Conservation (phyloP, 2,797 vertebrate species). For the Pristis pectinata region DNA sequence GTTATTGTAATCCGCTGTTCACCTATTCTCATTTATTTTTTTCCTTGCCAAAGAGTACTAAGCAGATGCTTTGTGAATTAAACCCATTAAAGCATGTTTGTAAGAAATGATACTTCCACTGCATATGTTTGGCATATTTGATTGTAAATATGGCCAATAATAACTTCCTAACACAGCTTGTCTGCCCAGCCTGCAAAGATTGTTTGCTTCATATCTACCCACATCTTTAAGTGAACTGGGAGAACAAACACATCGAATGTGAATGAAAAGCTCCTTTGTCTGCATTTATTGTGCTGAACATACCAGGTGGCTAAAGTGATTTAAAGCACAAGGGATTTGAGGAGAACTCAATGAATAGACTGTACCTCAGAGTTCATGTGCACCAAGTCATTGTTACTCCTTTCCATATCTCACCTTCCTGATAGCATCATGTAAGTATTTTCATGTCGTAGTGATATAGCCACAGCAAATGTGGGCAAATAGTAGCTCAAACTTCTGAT, state of each 20-base stretch:
- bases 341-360: constrained; percentile 42
- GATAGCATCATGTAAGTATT: background rate
- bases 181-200: constrained; percentile 79
- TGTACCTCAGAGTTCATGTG: background rate
- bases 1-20: constrained; percentile 96
- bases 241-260: constrained; percentile 98
- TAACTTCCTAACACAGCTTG: constrained; percentile 65
- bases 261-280: constrained; percentile 82
- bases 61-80: constrained; percentile 92
- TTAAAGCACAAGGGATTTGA: constrained; percentile 54
- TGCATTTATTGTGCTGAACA: constrained; percentile 70
- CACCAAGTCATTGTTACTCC: background rate
- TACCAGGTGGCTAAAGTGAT: constrained; percentile 95
- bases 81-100: constrained; percentile 80
- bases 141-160: constrained; percentile 65
- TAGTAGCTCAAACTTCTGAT: background rate
- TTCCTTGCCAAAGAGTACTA: constrained; percentile 82
- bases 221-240: constrained; percentile 87
- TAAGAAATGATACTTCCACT: constrained; percentile 83
- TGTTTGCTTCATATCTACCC: constrained; percentile 80
- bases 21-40: constrained; percentile 84
- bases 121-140: constrained; percentile 64
- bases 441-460: background rate
- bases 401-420: background rate
- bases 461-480: background rate